A percentile compares a stretch with the other conserved stretches of the same genome.
phyloP scores from a whole-genome alignment of 2,797 vertebrate genomes.

The Alectoris magna region DNA sequence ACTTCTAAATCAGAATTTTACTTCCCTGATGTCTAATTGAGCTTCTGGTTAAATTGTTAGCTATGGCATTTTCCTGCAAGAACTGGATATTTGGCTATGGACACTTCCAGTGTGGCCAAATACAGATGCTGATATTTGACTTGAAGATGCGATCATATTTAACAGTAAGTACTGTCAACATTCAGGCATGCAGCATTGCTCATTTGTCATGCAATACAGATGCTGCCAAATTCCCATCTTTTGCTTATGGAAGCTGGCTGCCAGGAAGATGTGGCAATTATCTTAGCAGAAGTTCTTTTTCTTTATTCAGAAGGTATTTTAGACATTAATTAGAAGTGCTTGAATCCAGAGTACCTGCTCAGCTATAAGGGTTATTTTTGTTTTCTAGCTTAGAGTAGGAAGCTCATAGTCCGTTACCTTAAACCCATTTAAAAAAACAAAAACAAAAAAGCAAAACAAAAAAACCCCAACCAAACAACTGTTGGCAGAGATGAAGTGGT shows the following conservation, averaged over 20 bases:
- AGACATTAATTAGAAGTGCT: neutral
- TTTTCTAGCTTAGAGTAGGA: neutral
- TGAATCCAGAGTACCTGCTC: neutral
- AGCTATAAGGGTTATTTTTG: neutral
- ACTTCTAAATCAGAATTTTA: neutral
- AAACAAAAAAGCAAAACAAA: neutral
- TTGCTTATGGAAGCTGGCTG: neutral
- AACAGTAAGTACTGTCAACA: neutral
- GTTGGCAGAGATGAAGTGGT: rapidly evolving
- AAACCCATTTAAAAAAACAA: neutral
- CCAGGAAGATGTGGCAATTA: neutral
- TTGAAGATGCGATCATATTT: neutral
- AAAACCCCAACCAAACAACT: neutral
- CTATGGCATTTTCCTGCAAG: neutral
- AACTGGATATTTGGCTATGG: neutral
- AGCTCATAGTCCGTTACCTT: neutral
- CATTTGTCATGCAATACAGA: neutral
- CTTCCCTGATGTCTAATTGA: neutral
- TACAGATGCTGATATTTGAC: neutral
- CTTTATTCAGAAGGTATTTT: neutral
- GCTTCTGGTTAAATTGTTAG: neutral
- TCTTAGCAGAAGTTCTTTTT: neutral
- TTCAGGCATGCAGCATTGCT: neutral
- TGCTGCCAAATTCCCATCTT: neutral
- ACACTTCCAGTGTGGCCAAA: neutral